phyloP scores from a whole-genome alignment of 1,140 invertebrate species.

The Hylaeus volcanicus region DNA sequence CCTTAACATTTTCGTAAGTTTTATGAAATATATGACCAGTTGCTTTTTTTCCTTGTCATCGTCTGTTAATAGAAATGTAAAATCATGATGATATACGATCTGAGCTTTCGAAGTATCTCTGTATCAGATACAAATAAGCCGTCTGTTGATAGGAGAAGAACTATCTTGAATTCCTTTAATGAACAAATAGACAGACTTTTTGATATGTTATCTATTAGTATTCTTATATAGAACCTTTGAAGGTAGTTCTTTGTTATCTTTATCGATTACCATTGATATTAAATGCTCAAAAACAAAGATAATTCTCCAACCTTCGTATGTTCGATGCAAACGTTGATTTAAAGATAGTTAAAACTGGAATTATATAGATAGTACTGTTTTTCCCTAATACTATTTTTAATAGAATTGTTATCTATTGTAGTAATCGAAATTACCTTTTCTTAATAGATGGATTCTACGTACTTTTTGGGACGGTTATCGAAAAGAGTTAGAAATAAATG shows the following conservation, averaged over 20 bases:
- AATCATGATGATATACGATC: conserved; percentile 12
- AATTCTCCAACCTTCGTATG: neutral
- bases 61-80: neutral
- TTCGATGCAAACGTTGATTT: neutral
- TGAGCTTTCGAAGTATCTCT: neutral
- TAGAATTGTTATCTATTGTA: neutral
- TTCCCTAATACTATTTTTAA: neutral
- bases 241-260: conserved; percentile 2
- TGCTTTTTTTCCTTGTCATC: neutral
- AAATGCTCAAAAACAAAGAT: conserved; percentile 12
- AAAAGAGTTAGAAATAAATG: conserved; percentile 85
- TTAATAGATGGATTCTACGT: conserved; percentile 84
- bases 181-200: neutral
- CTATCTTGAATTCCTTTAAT: conserved; percentile 16
- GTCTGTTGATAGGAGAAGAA: neutral
- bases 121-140: conserved; percentile 8
- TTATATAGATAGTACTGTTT: neutral
- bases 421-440: conserved; percentile 7
- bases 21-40: neutral
- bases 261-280: conserved; percentile 14
- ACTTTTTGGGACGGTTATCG: conserved; percentile 85
- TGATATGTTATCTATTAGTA: conserved; percentile 9
- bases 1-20: conserved; percentile 82
- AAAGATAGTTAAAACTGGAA: neutral
- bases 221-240: neutral